Evolutionary conservation across 1,140 invertebrate species (phyloP).

Genomic region (Armadillidium nasatum): DNA sequence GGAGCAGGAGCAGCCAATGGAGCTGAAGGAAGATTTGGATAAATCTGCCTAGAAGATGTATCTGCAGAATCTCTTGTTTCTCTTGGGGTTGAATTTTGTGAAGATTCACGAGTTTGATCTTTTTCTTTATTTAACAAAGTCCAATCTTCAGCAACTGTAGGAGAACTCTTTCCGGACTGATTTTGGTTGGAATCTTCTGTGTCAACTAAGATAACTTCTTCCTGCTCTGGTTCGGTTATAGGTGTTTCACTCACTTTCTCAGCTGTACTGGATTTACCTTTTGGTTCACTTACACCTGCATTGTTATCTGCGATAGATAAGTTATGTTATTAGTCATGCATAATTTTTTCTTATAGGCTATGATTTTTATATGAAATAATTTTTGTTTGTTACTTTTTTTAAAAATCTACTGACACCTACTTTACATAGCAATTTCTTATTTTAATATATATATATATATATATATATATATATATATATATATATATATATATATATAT

Average conservation of each 20-base stretch:
- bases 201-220: neutral
- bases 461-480: too few relatives aligned
- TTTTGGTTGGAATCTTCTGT: neutral
- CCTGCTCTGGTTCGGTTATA: neutral
- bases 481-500: too few relatives aligned
- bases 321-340: too few relatives aligned
- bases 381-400: too few relatives aligned
- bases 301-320: too few relatives aligned
- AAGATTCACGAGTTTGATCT: neutral
- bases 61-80: conserved; percentile 20
- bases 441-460: too few relatives aligned
- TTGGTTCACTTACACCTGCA: too few relatives aligned
- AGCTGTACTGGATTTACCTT: neutral
- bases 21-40: conserved; percentile 2
- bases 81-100: neutral
- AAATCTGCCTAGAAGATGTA: neutral
- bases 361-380: too few relatives aligned
- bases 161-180: neutral
- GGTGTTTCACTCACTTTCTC: neutral
- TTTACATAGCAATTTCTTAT: too few relatives aligned
- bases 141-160: conserved; percentile 42
- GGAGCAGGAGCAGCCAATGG: neutral
- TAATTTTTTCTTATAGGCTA: too few relatives aligned
- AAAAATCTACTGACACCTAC: too few relatives aligned
- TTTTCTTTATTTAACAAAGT: conserved; percentile 39